These are phyloP conservation scores for Anas bahamensis DNA, from an alignment of 2,797 vertebrate species.

Conservation along the genomic window DNA sequence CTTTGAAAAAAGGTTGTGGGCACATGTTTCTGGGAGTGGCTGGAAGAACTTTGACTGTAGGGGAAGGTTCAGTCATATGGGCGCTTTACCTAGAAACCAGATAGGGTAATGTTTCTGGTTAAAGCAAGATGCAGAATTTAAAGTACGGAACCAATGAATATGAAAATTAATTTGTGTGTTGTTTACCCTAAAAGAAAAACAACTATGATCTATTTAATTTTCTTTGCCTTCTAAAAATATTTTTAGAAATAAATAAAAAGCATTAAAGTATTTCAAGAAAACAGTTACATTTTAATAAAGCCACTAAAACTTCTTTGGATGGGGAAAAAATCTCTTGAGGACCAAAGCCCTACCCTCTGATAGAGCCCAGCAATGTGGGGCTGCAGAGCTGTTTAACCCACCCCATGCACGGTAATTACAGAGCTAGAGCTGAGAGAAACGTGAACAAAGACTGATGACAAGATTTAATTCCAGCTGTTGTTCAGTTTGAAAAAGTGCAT, in stretches of 20 bases:
- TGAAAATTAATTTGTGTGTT: slow-evolving; percentile 22
- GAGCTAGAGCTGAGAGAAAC: neutral
- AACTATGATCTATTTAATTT: slow-evolving; percentile 9
- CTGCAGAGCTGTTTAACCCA: slow-evolving; percentile 45
- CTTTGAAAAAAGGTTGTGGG: neutral
- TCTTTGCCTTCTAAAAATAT: slow-evolving; percentile 40
- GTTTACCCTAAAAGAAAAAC: slow-evolving; percentile 39
- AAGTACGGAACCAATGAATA: slow-evolving; percentile 25
- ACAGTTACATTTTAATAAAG: neutral
- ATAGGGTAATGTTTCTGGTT: slow-evolving; percentile 49
- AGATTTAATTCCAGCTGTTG: neutral
- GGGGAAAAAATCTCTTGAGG: neutral
- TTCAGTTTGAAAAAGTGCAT: neutral
- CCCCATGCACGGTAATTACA: neutral
- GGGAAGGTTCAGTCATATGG: slow-evolving; percentile 20
- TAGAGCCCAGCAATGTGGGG: neutral
- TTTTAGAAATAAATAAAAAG: slow-evolving; percentile 49
- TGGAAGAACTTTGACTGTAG: slow-evolving; percentile 21
- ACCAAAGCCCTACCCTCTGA: slow-evolving; percentile 7
- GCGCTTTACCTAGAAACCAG: slow-evolving; percentile 36
- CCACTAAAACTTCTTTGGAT: slow-evolving; percentile 22
- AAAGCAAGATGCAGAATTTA: slow-evolving; percentile 31
- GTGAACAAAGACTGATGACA: neutral
- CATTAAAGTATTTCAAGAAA: slow-evolving; percentile 23
- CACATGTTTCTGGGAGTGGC: slow-evolving; percentile 30